Base-by-base conservation (phyloP, 2,113 vertebrate genomes). In the Pavo muticus region DNA sequence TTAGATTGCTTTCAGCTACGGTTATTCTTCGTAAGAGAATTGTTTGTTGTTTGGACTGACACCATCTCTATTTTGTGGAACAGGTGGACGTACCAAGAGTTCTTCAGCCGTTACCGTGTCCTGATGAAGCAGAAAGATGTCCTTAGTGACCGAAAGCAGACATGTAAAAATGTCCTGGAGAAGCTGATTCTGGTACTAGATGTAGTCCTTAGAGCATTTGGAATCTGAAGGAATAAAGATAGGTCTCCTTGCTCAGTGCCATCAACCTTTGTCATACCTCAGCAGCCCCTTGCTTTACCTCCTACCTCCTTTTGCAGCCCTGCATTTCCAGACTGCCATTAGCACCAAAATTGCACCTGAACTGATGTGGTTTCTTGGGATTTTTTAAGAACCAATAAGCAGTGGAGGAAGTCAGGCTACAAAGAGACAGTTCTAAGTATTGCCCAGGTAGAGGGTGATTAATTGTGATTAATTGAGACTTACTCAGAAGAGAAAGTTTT, bases 81-180 rank as follows among this genome's bases (percentile, higher is more conserved):
- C 96, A 99, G 99, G 88, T 99, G 99, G 99, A 99, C 99, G 0
- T 99, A 99, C 95, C 99, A 99, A 90, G 99, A 99, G 97, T 99
- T 99, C 98, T 99, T 99, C 94, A 99, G 99, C 89, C 99, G 99
- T 14, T 99, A 99, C 94, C 98, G 99, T 88, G 99, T 99, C 78
- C 97, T 99, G 82, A 99, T 99, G 99, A 99, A 98, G 95, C 99
- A 99, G 96, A 99, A 98, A 92, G 99, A 99, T 82, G 99, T 99
- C 48, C 98, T 99, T 37, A 81, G 98, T 75, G 99, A 99, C 95
- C 98, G 98, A 94, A 99, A 99, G 94, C 97, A 99, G 96, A 99
- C 99, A 0, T 99, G 99, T 97, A 99, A 96, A 97, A 99, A 99
- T 40, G 99, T 99, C 37, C 96, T 99, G 97, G 99, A 99, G 96